Evolutionary conservation across 2,113 vertebrate genomes (phyloP), one percentile per base, ranked within the genome.

Genomic region (Oncorhynchus clarkii): DNA sequence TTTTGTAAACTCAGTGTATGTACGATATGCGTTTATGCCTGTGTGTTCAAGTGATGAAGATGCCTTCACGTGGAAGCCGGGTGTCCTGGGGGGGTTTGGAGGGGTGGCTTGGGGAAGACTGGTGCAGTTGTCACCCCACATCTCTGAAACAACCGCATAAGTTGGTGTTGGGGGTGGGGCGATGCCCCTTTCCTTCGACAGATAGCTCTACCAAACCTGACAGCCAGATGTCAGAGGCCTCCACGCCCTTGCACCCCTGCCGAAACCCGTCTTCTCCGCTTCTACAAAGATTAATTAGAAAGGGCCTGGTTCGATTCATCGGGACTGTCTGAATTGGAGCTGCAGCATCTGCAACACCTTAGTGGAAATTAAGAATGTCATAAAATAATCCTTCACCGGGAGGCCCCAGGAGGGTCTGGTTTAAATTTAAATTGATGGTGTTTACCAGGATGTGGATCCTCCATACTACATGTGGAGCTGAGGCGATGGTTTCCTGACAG

Each of bases 201-300:
- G 65, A 76, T 81, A 85, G 73, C 64, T 86, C 49, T 75, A 82
- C 82, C 69, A 80, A 87, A 80, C 24, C 71, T 80, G 86, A 86
- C 84, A 87, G 86, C 81, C 82, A 78, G 77, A 85, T 85, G 87
- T 90, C 73, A 71, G 24, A 84, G 78, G 77, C 87, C 79, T 73
- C 73, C 2, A 70, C 72, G 73, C 81, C 45, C n/a, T 67, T 29
- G 64, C 70, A 69, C 87, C 82, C 84, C 68, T 54, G 80, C 82
- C 74, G 79, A 85, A 86, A 71, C 78, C 68, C 18, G 82, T 86
- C 78, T 31, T 74, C 76, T 69, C 24, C 51, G 62, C 82, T 87
- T 88, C 79, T 83, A 71, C 66, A 11, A 74, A 67, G 62, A 80
- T 85, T 89, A 87, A 92, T 91, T 90, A 87, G 59, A 83, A 39